These are phyloP conservation scores for Leptocoma aspasia DNA, from an alignment of 2,113 vertebrate genomes.

Conservation along the genomic window DNA sequence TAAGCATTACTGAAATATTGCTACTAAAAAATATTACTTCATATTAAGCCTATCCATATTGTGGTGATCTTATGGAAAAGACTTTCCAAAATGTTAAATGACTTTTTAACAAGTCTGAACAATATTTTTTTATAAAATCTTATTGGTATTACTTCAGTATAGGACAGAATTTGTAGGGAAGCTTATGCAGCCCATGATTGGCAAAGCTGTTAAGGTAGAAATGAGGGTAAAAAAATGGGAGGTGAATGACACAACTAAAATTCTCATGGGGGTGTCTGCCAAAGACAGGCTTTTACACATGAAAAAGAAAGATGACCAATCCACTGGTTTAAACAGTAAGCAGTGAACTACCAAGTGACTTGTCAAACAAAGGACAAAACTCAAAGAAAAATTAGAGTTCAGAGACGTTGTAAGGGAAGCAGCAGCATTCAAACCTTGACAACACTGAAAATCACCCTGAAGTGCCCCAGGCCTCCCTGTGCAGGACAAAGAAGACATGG, in stretches of 20 bases:
- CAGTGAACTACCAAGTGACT: background rate
- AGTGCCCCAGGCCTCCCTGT: background rate
- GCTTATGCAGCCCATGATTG: background rate
- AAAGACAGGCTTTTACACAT: background rate
- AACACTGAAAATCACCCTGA: background rate
- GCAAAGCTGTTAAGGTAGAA: background rate
- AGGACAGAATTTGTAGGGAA: background rate
- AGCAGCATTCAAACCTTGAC: background rate
- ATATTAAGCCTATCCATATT: background rate
- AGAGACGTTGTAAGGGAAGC: background rate
- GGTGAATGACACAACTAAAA: background rate
- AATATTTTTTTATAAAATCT: background rate
- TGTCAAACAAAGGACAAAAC: background rate
- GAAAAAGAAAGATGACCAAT: background rate
- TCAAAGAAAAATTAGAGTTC: background rate
- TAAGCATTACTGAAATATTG: background rate
- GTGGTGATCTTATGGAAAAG: background rate
- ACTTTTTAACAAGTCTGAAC: background rate
- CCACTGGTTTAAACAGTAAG: background rate
- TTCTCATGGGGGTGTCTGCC: background rate
- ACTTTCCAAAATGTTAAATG: background rate
- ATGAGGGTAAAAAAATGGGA: background rate
- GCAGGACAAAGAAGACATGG: background rate
- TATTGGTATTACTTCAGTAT: background rate
- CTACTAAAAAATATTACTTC: background rate